Conservation (phyloP, 2,797 vertebrate genomes). For the Podarcis lilfordi region DNA sequence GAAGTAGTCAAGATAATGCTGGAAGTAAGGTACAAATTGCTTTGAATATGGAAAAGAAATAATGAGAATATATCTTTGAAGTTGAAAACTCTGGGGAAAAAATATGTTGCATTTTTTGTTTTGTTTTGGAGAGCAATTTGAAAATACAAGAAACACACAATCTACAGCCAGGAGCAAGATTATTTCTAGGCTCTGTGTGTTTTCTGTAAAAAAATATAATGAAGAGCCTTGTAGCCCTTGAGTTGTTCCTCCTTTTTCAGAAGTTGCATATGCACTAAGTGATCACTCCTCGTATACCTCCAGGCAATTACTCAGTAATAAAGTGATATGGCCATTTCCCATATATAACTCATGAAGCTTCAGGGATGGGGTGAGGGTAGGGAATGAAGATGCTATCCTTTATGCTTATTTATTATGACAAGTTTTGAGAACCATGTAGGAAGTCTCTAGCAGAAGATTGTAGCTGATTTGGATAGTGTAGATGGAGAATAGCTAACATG, state of each 20-base stretch:
- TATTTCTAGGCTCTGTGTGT: neutral
- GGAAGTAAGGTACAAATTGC: neutral
- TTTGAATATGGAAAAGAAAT: neutral
- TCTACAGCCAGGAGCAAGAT: neutral
- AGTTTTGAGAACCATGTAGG: neutral
- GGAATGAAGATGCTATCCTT: neutral
- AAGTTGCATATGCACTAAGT: neutral
- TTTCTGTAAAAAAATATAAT: neutral
- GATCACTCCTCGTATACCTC: neutral
- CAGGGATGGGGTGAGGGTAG: too few species aligned
- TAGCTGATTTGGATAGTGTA: neutral
- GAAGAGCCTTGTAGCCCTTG: neutral
- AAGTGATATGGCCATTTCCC: neutral
- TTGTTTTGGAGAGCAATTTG: neutral
- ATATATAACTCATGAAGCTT: neutral
- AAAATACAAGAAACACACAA: neutral
- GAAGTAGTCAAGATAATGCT: neutral
- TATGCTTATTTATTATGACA: neutral
- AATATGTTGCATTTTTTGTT: neutral
- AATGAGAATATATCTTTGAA: neutral
- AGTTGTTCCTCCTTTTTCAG: neutral
- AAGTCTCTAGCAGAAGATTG: neutral
- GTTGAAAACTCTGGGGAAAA: conserved; percentile 3
- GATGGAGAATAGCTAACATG: too few species aligned
- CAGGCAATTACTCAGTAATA: neutral